These are phyloP conservation scores for Eupsilia transversa DNA, from an alignment of 2,888 invertebrate species.

Conservation along the genomic window DNA sequence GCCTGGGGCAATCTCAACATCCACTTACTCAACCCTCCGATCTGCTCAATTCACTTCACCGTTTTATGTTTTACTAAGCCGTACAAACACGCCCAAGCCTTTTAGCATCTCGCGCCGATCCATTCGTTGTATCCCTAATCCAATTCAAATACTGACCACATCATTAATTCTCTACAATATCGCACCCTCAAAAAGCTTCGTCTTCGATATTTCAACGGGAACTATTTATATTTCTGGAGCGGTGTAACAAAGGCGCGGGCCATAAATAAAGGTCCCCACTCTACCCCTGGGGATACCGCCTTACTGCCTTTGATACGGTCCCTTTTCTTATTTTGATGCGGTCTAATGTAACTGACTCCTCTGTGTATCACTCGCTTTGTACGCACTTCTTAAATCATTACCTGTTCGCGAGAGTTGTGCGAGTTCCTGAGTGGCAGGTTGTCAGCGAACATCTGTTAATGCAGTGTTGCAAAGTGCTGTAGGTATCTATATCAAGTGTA, in stretches of 20 bases:
- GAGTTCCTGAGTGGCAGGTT: constrained; percentile 60
- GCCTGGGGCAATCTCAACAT: constrained; percentile 69
- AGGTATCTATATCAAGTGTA: neutral
- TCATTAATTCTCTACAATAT: constrained; percentile 90
- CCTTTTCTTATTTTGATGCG: constrained; percentile 89
- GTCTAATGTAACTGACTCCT: constrained; percentile 84
- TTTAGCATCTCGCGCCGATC: constrained; percentile 84
- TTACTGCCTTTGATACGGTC: constrained; percentile 89
- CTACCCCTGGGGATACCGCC: constrained; percentile 83
- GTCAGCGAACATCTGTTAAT: constrained; percentile 31
- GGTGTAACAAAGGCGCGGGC: constrained; percentile 86
- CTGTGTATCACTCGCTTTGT: constrained; percentile 83
- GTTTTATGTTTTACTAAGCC: constrained; percentile 87
- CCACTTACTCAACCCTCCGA: constrained; percentile 70
- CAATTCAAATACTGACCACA: constrained; percentile 88
- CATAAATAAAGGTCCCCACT: constrained; percentile 86
- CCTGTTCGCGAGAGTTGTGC: constrained; percentile 73
- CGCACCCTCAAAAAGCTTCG: constrained; percentile 86
- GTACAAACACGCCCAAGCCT: constrained; percentile 84
- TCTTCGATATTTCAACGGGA: constrained; percentile 87
- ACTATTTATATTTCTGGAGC: constrained; percentile 89
- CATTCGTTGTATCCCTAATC: constrained; percentile 80
- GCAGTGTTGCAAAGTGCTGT: constrained; percentile 6
- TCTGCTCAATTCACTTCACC: constrained; percentile 80
- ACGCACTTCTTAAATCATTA: constrained; percentile 88